Percentiles rank a stretch among this genome's conserved stretches.
Evolutionary conservation across 2,888 invertebrate genomes (phyloP).

Genomic region (Trisateles emortualis): DNA sequence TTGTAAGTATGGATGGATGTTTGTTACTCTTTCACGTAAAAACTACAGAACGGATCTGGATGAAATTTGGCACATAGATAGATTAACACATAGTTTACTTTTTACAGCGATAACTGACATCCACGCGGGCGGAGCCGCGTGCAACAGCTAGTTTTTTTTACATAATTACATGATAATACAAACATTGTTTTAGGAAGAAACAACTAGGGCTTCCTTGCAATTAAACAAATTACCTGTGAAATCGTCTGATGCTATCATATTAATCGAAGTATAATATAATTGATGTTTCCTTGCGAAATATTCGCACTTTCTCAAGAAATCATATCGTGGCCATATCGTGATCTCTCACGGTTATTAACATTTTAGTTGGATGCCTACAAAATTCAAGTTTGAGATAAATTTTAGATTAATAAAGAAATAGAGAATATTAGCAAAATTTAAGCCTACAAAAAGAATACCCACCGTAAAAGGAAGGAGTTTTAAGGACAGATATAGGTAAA

Average conservation of each 20-base stretch:
- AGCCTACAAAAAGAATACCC: too few species aligned
- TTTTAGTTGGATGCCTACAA: neutral
- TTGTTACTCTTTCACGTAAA: too few species aligned
- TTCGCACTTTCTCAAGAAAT: conserved; percentile 14
- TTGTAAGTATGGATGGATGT: too few species aligned
- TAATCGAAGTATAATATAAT: conserved; percentile 14
- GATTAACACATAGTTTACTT: too few species aligned
- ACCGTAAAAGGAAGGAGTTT: too few species aligned
- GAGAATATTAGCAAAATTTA: too few species aligned
- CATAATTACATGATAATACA: neutral
- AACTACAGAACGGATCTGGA: too few species aligned
- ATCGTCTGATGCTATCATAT: conserved; percentile 14
- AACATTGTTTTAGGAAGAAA: conserved; percentile 15
- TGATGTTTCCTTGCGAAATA: conserved; percentile 12
- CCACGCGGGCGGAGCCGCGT: too few species aligned
- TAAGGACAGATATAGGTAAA: too few species aligned
- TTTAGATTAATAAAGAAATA: neutral
- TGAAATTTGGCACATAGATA: too few species aligned
- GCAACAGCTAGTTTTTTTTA: too few species aligned
- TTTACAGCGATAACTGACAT: too few species aligned
- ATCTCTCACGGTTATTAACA: conserved; percentile 17
- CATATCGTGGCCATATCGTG: conserved; percentile 12
- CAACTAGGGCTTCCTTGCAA: conserved; percentile 12
- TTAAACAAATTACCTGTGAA: conserved; percentile 20
- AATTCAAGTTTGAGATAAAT: neutral